Evolutionary conservation across 2,888 invertebrate genomes (phyloP).

Genomic region (Neocrepidodera transversa): DNA sequence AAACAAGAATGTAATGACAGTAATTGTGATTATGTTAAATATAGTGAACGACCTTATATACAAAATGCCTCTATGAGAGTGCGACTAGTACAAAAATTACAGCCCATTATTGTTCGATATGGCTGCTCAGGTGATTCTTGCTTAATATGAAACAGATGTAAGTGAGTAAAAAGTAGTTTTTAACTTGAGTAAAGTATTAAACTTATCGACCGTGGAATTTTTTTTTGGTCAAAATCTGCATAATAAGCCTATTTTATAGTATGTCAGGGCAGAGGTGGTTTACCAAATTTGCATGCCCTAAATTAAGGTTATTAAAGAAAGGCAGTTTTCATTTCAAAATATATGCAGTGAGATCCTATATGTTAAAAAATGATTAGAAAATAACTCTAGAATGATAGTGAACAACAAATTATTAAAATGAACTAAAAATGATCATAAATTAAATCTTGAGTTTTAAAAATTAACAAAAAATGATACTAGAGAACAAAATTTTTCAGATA

Average conservation of each 20-base stretch:
- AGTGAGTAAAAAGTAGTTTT: neutral
- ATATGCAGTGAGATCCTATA: no score
- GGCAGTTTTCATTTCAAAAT: no score
- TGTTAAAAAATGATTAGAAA: no score
- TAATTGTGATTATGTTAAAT: constrained; percentile 28
- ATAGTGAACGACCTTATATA: constrained; percentile 24
- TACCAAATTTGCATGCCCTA: no score
- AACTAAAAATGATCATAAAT: no score
- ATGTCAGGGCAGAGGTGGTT: neutral
- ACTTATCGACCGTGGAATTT: neutral
- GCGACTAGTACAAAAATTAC: constrained; percentile 13
- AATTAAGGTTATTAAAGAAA: no score
- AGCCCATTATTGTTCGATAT: constrained; percentile 10
- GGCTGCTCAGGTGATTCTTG: neutral
- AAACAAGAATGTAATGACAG: constrained; percentile 28
- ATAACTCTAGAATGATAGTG: no score
- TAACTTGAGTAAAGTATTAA: neutral
- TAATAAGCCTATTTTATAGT: no score
- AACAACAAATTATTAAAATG: no score
- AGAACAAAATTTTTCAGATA: no score
- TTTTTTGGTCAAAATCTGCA: constrained; percentile 6
- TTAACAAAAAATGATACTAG: no score
- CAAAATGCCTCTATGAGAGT: constrained; percentile 21
- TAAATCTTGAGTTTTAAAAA: no score
- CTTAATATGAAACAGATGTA: neutral